Base-by-base conservation (phyloP, 2,888 invertebrate species). In the Carterocephalus palaemon region DNA sequence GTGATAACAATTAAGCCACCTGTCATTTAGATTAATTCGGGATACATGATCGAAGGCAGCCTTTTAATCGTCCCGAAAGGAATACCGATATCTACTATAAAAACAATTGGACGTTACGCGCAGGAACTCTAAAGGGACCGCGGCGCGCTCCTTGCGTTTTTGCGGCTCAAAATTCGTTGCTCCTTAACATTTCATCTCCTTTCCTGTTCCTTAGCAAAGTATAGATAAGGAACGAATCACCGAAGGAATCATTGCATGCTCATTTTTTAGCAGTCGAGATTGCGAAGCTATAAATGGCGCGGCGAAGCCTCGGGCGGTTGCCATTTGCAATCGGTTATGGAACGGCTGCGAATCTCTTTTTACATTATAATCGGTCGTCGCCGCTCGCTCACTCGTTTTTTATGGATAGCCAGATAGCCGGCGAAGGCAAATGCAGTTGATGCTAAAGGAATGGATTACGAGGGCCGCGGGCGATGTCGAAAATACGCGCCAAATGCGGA, bases 291-390 rank as follows among this genome's bases (percentile, higher is more conserved):
- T 81, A 86, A 84, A 83, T 73, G 85, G 83, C 73, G 66, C 69
- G 65, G 64, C 60, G 65, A 59, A 58, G 76, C 78, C 81, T 67
- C 58, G 52, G 84, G 85, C 84, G 68, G 70, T 79, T 73, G 79
- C 81, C 81, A 85, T 86, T 86, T 86, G 83, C 85, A 83, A 85
- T 81, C 84, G 75, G 79, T 85, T 85, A 84, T 84, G 84, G 84
- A 80, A 82, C 82, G 83, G 70, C 70, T 73, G 73, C 78, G 75
- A 73, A 80, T 74, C 76, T 80, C 78, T 84, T 86, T 86, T 84
- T 84, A 78, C 72, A 80, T 78, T 84, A 83, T 83, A 84, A 84
- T 83, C 84, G 77, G 75, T 71, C 68, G 77, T 74, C 73, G 68
- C 67, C 67, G 70, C 67, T 71, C 67, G 65, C n/a, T 36, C 36